Conservation (phyloP, 2,888 invertebrate genomes). For the Lochmaea crataegi region DNA sequence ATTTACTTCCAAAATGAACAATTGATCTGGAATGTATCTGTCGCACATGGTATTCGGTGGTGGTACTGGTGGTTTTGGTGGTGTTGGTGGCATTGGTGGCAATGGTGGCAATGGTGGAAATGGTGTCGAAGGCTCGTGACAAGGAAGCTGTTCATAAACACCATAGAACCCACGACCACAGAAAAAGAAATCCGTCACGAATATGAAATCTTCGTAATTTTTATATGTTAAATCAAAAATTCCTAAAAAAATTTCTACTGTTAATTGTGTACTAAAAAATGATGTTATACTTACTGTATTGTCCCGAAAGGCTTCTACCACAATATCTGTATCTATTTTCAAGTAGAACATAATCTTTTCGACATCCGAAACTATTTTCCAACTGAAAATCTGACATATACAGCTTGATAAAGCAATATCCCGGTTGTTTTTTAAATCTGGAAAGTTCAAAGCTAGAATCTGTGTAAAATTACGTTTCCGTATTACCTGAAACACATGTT, state of each 20-base stretch:
- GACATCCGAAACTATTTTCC: slow-evolving; percentile 62
- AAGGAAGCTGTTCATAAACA: slow-evolving; percentile 63
- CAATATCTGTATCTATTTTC: slow-evolving; percentile 62
- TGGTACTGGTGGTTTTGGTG: slow-evolving; percentile 13
- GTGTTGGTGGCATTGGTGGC: slow-evolving; percentile 39
- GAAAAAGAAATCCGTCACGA: slow-evolving; percentile 60
- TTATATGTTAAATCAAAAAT: slow-evolving; percentile 48
- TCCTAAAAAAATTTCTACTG: slow-evolving; percentile 46
- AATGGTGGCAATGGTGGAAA: slow-evolving; percentile 40
- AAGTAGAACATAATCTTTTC: slow-evolving; percentile 64
- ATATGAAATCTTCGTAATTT: slow-evolving; percentile 59
- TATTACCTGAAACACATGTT: slow-evolving; percentile 66
- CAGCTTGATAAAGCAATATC: slow-evolving; percentile 63
- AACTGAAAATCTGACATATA: slow-evolving; percentile 65
- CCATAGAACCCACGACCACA: slow-evolving; percentile 65
- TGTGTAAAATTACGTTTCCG: background rate
- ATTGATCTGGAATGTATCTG: slow-evolving; percentile 50
- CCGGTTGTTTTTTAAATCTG: slow-evolving; percentile 63
- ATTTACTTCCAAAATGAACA: slow-evolving; percentile 54
- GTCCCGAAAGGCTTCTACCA: slow-evolving; percentile 61
- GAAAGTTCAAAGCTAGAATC: slow-evolving; percentile 30
- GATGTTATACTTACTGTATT: slow-evolving; percentile 57
- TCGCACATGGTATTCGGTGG: slow-evolving; percentile 47
- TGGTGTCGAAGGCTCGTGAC: slow-evolving; percentile 48
- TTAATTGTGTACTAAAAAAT: too few relatives aligned